Percentiles rank a stretch among this genome's conserved stretches.
Conservation (phyloP, 2,797 vertebrate genomes). For the Scolopax rusticola region DNA sequence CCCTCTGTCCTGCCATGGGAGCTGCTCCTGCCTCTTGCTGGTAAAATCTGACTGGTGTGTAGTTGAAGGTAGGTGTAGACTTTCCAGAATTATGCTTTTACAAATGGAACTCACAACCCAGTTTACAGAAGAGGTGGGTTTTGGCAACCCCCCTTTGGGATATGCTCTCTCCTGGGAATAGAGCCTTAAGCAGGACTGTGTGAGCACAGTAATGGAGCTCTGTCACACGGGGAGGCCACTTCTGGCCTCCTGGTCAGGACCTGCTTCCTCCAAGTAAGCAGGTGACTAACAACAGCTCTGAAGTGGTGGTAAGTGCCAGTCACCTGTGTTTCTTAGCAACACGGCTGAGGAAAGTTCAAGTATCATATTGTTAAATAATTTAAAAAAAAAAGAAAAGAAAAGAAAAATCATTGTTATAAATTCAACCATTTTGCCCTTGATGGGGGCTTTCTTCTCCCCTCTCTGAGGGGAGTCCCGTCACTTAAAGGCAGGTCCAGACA, state of each 20-base stretch:
- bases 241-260: background rate
- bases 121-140: background rate
- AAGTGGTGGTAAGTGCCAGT: background rate
- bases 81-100: background rate
- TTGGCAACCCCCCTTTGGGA: background rate
- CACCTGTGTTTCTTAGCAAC: background rate
- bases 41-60: rapidly evolving
- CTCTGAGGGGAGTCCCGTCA: too few species aligned
- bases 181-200: background rate
- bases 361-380: background rate
- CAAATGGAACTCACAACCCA: background rate
- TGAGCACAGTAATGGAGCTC: rapidly evolving
- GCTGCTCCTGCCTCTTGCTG: background rate
- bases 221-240: rapidly evolving
- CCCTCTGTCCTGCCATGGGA: background rate
- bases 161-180: background rate
- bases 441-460: background rate
- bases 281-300: background rate
- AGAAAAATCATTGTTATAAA: background rate
- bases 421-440: background rate
- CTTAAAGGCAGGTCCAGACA: too few species aligned
- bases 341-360: background rate
- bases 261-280: background rate
- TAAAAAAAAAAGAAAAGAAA: background rate
- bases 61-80: background rate